Base-by-base conservation (phyloP, 2,888 invertebrate species). In the Phasia obesa region DNA sequence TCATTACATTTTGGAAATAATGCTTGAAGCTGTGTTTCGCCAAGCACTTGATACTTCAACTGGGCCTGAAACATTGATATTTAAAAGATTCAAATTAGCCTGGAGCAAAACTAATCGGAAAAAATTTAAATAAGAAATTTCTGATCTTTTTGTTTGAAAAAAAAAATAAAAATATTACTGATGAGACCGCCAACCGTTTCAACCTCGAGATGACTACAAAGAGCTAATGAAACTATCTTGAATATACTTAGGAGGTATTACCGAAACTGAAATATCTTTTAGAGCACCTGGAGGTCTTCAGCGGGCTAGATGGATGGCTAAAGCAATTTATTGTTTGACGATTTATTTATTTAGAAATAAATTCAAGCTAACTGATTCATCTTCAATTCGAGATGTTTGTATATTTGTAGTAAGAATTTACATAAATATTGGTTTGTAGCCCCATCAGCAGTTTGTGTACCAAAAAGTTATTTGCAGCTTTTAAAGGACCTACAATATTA, bases 1-100 rank as follows among this genome's bases (percentile, higher is more conserved):
- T 57, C 47, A 79, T 57, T 57, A 71, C 35, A 44, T 78, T 42
- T 62, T 70, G 25, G 71, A 78, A 70, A 62, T 78, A 55, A 77
- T 77, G 17, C n/a, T n/a, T n/a, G n/a, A n/a, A n/a, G 38, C 64
- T 35, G 44, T 76, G 27, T 67, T 76, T 60, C 31, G 42, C 21
- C 31, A 65, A 55, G 44, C 65, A 38, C 65, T 76, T 78, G 70
- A 47, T 35, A 17, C 71, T 21, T 71, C 78, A 71, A 53, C 35
- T 38, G 42, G 62, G 13, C 57, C 55, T 57, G 35, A 79, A 25
- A 59, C 42, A n/a, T 35, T 59, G 27, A 55, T 79, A 62, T 79
- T 71, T 38, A 71, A 79, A 71, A 79, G 38, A 79, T 65, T 71
- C 51, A 44, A 44, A 27, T 38, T 51, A 47, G 21, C 44, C 42